Base-by-base conservation (phyloP, 2,113 vertebrate genomes). In the Neodon shergylaensis region DNA sequence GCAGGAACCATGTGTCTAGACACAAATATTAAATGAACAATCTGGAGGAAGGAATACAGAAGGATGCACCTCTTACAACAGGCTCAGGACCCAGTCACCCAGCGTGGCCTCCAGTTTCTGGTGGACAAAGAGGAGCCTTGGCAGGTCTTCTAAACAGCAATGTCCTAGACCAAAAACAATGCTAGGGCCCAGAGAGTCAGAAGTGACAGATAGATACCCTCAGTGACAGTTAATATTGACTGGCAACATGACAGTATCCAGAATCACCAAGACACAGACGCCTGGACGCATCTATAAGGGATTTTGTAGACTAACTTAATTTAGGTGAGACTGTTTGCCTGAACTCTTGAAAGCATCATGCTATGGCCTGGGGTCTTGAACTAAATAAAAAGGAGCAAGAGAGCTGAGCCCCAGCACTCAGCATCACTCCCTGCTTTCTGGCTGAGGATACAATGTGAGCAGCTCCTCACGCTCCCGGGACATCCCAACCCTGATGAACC, bases 21-120 rank as follows among this genome's bases (percentile, higher is more conserved):
- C 68, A 0, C 70, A 73, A 73, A 73, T 73, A 72, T 39, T 73
- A 96, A 98, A 94, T 52, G 72, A 94, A 84, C 49, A 85, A 68
- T 63, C 9, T 52, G 74, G 19, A 88, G 47, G 66, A 97, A 97
- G 70, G 52, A 3, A 0, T 4, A 31, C 11, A 73, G 54, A 49
- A 31, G 84, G 31, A 49, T 61, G 10, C 2, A 61, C 87, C 92
- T 44, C 49, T 26, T 8, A 0, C 36, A 26, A 14, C 31, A 88
- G 10, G 61, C 73, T 47, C n/a, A 77, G 28, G 44, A 63, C 13
- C 42, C 1, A 3, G 13, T 26, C 47, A 65, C 66, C 1, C 7
- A 39, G 8, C 1, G 5, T n/a, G 70, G 28, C 9, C 63, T n/a
- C 77, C 16, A n/a, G 11, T n/a, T 22, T 26, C 9, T 12, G 13